Evolutionary conservation across 2,113 vertebrate species (phyloP), one percentile per base, ranked within the genome.

Genomic region (Sinocyclocheilus rhinocerous): DNA sequence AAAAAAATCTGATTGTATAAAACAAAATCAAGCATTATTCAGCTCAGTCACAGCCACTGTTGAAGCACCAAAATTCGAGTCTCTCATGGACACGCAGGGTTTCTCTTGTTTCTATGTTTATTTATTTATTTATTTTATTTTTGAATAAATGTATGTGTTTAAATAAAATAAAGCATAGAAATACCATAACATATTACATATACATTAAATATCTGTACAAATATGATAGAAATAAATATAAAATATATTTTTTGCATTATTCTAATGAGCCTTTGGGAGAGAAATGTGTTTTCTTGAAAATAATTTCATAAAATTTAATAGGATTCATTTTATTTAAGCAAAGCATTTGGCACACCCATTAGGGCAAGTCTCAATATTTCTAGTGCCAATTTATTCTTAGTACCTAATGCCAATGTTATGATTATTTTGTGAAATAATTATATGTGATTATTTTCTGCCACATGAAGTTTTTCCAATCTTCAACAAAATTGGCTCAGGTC

Each of bases 401-500:
- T 24, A 48, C 42, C 11, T 6, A 24, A 26, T 76, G 45, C 75
- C 75, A 52, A 18, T 52, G 42, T 52, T 50, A 16, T 76, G n/a
- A 33, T 33, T 29, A 33, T 33, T 33, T 33, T 3, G 29, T 29
- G 29, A 29, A 33, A 33, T 33, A 33, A 33, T 33, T 29, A 33
- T 33, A 33, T 33, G 29, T 33, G 29, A 33, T 33, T 33, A 33
- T 33, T 33, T 33, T 33, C 22, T 76, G 24, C 45, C 75, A 26
- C 24, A 52, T 1, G 26, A 50, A 52, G 15, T 52, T 15, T 50
- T 20, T 52, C n/a, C 33, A 72, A 72, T 42, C 10, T 36, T 75
- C 39, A 22, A 13, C 39, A 52, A 76, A 84, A 69, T n/a, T 63
- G 78, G 50, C 70, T 77, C 73, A 48, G 45, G 73, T 72, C 69